A percentile compares a stretch with the other conserved stretches of the same genome.
phyloP scores from a whole-genome alignment of 2,113 vertebrate genomes.

The Microcebus lehilahytsara region DNA sequence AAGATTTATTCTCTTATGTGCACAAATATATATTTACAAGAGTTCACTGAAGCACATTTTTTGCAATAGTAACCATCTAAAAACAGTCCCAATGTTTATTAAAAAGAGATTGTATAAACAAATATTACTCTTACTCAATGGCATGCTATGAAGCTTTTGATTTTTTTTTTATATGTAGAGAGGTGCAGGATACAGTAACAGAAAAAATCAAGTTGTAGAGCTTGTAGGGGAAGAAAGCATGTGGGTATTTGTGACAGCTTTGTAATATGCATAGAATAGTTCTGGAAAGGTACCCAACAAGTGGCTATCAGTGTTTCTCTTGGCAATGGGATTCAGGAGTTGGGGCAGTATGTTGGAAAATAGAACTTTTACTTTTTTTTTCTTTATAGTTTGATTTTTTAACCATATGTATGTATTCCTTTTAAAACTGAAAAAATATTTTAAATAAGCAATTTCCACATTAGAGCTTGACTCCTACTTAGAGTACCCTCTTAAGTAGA shows the following conservation, averaged over 20 bases:
- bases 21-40: neutral
- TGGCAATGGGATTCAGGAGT: neutral
- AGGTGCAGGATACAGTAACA: neutral
- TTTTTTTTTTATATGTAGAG: neutral
- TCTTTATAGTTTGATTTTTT: neutral
- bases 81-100: neutral
- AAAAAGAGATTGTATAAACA: neutral
- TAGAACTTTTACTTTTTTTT: neutral
- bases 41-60: neutral
- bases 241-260: neutral
- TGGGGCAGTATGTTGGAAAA: neutral
- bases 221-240: neutral
- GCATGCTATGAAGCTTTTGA: neutral
- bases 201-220: neutral
- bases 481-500: neutral
- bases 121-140: neutral
- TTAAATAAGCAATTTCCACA: conserved; percentile 8
- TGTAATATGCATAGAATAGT: neutral
- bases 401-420: neutral
- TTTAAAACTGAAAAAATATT: neutral
- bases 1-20: neutral
- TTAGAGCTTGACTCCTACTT: neutral
- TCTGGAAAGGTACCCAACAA: neutral
- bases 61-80: neutral
- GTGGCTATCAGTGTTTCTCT: neutral